Evolutionary conservation across 2,113 vertebrate genomes (phyloP).

Genomic region (Entelurus aequoreus): DNA sequence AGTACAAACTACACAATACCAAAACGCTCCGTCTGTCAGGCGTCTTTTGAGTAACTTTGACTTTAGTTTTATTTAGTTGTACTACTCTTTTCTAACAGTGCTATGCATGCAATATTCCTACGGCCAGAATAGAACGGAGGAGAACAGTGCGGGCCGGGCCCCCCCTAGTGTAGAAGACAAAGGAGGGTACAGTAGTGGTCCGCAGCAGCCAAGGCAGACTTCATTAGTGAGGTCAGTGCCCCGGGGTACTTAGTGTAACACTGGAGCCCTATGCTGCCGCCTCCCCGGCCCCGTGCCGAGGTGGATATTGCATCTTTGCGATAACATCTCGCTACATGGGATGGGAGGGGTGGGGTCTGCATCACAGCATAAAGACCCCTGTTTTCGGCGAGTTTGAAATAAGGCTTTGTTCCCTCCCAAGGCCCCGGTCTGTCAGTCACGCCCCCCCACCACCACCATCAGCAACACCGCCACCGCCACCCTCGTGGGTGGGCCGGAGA

Average conservation of each 20-base stretch:
- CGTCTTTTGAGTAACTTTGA: no score
- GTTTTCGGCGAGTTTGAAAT: conserved; percentile 73
- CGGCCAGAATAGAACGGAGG: conserved; percentile 55
- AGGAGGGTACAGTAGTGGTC: conserved; percentile 65
- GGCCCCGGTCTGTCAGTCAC: conserved; percentile 26
- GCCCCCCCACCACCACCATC: conserved; percentile 1
- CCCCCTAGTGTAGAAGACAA: conserved; percentile 62
- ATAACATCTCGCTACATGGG: conserved; percentile 72
- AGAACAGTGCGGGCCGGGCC: conserved; percentile 56
- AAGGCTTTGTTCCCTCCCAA: conserved; percentile 69
- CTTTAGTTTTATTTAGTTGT: no score
- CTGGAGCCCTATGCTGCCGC: conserved; percentile 65
- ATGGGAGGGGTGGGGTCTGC: conserved; percentile 63
- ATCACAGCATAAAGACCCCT: conserved; percentile 72
- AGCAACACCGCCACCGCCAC: conserved; percentile 34
- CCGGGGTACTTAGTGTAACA: conserved; percentile 67
- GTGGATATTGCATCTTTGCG: conserved; percentile 75
- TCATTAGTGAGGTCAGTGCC: conserved; percentile 72
- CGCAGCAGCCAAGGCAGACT: conserved; percentile 60
- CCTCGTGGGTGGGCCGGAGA: conserved; percentile 71
- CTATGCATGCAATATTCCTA: conserved; percentile 38
- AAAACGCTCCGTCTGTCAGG: no score
- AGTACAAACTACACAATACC: no score
- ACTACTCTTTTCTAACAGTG: neutral
- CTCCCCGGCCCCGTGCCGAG: conserved; percentile 49